Base-by-base conservation (phyloP, 2,888 invertebrate genomes). In the Papilio demoleus region DNA sequence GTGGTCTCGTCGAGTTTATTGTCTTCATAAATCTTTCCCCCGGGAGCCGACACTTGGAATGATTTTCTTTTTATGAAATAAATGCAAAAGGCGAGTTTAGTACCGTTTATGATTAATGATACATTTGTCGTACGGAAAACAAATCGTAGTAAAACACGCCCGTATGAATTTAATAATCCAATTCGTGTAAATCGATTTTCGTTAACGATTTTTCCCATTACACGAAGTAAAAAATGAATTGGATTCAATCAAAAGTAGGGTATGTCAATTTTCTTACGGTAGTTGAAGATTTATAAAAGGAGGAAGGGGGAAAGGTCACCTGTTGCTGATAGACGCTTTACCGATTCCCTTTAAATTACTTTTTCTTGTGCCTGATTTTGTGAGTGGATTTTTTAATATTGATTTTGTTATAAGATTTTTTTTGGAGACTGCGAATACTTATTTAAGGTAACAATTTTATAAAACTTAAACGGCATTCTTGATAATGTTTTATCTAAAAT, bases 1-100 rank as follows among this genome's bases (percentile, higher is more conserved):
- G 76, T 79, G 76, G 76, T 76, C 73, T 79, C 77, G 77, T 79
- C 77, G 80, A 76, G 76, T 79, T 82, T 79, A 81, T 81, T 74
- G 76, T 77, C 73, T 72, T 71, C 76, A 77, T 79, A 79, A 83
- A 82, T 80, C 76, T 73, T 63, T 67, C 67, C 68, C 72, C 67
- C 68, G 70, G 27, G 68, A 64, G 71, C 70, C 68, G 42, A 36
- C 64, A 69, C 66, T 72, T 70, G 60, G 38, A 56, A 66, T 31
- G 59, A 66, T 62, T 62, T 68, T 70, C 70, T 70, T 50, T 27
- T 50, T 50, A 50, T 27, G 50, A 27, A 50, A 50, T 50, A 50
- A 50, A 50, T 27, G 47, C 27, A 27, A 50, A 50, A 24, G 22
- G 47, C 47, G 47, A 4, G 50, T 50, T 14, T 50, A 22, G 24